Evolutionary conservation across 2,113 vertebrate genomes (phyloP).

Genomic region (Poecilia latipinna): DNA sequence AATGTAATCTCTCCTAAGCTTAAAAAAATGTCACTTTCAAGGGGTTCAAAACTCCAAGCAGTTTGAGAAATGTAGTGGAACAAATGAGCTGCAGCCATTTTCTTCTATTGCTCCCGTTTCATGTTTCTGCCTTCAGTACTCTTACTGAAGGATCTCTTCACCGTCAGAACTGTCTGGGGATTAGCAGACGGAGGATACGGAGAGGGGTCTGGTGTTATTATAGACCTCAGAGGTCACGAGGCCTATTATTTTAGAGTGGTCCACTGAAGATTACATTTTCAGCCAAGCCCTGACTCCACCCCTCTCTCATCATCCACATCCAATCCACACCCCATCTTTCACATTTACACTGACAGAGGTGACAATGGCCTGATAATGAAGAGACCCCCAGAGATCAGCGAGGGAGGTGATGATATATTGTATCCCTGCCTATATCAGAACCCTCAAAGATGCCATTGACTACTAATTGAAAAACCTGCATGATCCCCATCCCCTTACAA

Average conservation of each 20-base stretch:
- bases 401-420: slow-evolving; percentile 85
- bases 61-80: background rate
- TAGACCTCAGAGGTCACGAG: slow-evolving; percentile 87
- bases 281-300: slow-evolving; percentile 45
- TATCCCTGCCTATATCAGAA: slow-evolving; percentile 80
- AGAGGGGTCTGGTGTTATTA: slow-evolving; percentile 90
- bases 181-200: slow-evolving; percentile 26
- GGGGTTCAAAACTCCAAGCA: background rate
- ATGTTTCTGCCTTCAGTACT: slow-evolving; percentile 82
- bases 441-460: slow-evolving; percentile 84
- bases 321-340: background rate
- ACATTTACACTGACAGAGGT: background rate
- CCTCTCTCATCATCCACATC: background rate
- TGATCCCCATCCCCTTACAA: slow-evolving; percentile 20
- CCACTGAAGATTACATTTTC: slow-evolving; percentile 78
- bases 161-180: slow-evolving; percentile 61
- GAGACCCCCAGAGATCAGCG: background rate
- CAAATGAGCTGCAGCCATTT: background rate
- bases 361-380: background rate
- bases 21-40: background rate
- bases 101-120: slow-evolving; percentile 58
- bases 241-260: slow-evolving; percentile 87
- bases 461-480: slow-evolving; percentile 84
- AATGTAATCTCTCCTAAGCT: background rate
- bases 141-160: slow-evolving; percentile 42